Evolutionary conservation across 2,888 invertebrate species (phyloP).

Genomic region (Platypus cylindrus): DNA sequence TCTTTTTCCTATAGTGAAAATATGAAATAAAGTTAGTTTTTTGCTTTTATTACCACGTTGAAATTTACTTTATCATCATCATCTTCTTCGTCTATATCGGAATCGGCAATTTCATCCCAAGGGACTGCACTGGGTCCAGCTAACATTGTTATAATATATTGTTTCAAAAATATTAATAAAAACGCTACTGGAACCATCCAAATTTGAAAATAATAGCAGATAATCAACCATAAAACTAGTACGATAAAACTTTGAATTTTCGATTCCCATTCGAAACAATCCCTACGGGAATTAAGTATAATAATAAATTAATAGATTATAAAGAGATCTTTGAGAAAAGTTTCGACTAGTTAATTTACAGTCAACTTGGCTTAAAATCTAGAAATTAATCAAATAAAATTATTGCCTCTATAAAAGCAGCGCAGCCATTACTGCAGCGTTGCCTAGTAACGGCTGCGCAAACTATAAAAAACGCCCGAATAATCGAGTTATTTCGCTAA

Average conservation of each 20-base stretch:
- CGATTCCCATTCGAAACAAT: conserved; percentile 96
- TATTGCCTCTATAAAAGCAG: no score
- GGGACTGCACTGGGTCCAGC: conserved; percentile 29
- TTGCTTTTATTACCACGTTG: background rate
- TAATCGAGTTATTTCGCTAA: no score
- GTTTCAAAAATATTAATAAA: conserved; percentile 67
- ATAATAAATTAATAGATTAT: no score
- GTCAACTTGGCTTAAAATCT: no score
- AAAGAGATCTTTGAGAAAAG: background rate
- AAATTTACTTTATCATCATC: conserved; percentile 61
- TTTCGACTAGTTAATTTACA: conserved; percentile 1
- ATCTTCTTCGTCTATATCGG: conserved; percentile 68
- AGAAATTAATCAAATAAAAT: no score
- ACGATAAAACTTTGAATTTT: conserved; percentile 72
- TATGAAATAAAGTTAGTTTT: background rate
- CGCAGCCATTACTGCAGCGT: no score
- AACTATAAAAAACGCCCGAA: no score
- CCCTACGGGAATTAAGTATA: no score
- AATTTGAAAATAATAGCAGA: conserved; percentile 89
- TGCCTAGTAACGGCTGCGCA: no score
- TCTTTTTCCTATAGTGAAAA: conserved; percentile 45
- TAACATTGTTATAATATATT: conserved; percentile 46
- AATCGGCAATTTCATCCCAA: conserved; percentile 34
- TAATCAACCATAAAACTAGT: conserved; percentile 70
- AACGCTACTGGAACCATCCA: conserved; percentile 85